Base-by-base conservation (phyloP, 2,113 vertebrate species). In the Nannospalax galili region DNA sequence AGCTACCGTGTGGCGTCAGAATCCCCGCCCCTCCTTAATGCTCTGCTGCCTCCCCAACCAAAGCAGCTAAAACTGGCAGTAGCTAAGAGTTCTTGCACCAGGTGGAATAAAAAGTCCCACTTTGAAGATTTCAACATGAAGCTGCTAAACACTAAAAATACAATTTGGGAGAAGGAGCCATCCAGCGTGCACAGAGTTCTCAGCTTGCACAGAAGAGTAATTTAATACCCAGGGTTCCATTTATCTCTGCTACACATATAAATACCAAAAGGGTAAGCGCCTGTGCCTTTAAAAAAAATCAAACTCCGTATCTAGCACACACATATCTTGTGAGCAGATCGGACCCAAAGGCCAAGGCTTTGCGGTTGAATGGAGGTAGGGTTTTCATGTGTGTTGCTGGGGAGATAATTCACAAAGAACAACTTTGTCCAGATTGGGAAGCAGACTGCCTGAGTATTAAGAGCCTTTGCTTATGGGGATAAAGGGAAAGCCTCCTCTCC, bases 261-360 rank as follows among this genome's bases (percentile, higher is more conserved):
- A 97, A 94, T 42, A 97, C 96, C 2, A 9, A 93, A 95, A 97
- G 97, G 97, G 94, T 94, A 96, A 84, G 80, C 87, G 78, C 30
- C 62, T 26, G n/a, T 84, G 94, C 77, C 96, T 97, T 97, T 91
- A 77, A 96, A 96, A 98, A 98, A 94, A 98, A 91, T 58, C 91
- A 80, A 94, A 87, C 7, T 30, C 93, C 2, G 45, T 32, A 88
- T 90, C 75, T 72, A 24, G 91, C 37, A 84, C 87, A 90, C 86
- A 91, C 70, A 94, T 87, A 93, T 91, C 88, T 70, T 95, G 89
- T 64, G 62, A 90, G 90, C 35, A 96, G 85, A 95, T 62, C 67
- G 86, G 85, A 40, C 96, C 96, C 95, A 84, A 65, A 95, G 94
- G 91, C 89, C 65, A 9, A 91, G 0, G 60, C 75, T 91, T 64